Percentiles rank a stretch among this genome's conserved stretches.
Conservation (phyloP, 2,113 vertebrate species). For the Paradisaea rubra region DNA sequence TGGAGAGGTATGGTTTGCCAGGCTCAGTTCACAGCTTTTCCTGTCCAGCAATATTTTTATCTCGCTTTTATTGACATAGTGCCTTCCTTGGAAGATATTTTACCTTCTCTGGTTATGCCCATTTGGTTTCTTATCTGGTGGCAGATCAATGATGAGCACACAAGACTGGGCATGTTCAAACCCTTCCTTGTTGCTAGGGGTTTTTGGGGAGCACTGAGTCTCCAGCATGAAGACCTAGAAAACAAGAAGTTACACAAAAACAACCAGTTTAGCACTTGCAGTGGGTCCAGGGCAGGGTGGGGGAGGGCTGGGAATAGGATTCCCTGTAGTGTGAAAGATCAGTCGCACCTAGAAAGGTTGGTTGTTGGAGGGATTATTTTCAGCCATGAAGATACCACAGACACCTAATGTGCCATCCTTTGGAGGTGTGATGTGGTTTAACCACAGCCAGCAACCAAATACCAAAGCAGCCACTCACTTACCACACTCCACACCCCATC, state of each 20-base stretch:
- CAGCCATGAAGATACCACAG: neutral
- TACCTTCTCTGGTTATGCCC: constrained; percentile 92
- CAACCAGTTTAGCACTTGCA: neutral
- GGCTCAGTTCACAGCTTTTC: neutral
- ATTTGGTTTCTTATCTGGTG: constrained; percentile 85
- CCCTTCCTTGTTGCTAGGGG: constrained; percentile 91
- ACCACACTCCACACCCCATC: neutral
- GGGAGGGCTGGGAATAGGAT: neutral
- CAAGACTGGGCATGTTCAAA: constrained; percentile 97
- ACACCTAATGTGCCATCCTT: neutral
- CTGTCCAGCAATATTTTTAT: neutral
- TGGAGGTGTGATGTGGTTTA: neutral
- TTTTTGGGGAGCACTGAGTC: constrained; percentile 94
- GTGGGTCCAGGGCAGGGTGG: accelerated
- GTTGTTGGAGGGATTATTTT: neutral
- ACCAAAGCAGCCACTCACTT: accelerated
- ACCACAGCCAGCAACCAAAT: neutral
- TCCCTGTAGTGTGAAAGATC: neutral
- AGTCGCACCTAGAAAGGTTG: neutral
- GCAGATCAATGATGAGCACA: constrained; percentile 92
- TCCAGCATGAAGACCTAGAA: constrained; percentile 95
- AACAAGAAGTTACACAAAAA: neutral
- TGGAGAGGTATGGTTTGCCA: neutral
- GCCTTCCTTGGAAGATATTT: neutral
- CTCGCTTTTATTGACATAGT: neutral